Conservation (phyloP, 2,888 invertebrate species). For the Drosophila nr. fundita region DNA sequence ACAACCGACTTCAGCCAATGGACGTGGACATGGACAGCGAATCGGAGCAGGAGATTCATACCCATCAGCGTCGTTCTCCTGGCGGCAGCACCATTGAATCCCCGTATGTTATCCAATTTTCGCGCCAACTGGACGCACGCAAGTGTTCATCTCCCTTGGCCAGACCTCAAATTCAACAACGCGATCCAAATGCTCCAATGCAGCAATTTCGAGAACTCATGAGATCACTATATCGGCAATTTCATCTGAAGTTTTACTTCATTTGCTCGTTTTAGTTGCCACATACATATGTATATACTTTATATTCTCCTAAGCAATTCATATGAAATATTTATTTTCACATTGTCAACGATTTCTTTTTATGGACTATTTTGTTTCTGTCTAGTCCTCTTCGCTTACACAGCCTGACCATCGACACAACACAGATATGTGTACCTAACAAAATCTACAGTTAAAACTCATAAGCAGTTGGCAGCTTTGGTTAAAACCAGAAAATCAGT, state of each 20-base stretch:
- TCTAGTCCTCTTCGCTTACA: not conserved
- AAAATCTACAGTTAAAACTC: conserved; percentile 2
- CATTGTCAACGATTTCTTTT: not conserved
- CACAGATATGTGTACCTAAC: not conserved
- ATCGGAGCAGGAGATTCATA: conserved; percentile 33
- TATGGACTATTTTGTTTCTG: not conserved
- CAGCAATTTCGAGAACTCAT: conserved; percentile 70
- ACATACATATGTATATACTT: conserved; percentile 30
- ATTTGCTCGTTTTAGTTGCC: conserved; percentile 62
- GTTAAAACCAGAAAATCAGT: conserved; percentile 27
- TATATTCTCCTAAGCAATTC: not conserved
- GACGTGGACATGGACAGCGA: conserved; percentile 61
- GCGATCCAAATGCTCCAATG: conserved; percentile 18
- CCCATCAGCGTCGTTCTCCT: conserved; percentile 21
- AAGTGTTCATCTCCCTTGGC: conserved; percentile 49
- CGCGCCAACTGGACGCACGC: conserved; percentile 33
- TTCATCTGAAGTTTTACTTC: conserved; percentile 79
- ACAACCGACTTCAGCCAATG: conserved; percentile 26
- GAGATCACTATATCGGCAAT: conserved; percentile 74
- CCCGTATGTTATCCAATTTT: conserved; percentile 46
- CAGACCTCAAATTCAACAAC: conserved; percentile 32
- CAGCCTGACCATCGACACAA: not conserved
- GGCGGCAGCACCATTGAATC: conserved; percentile 20
- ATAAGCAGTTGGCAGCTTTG: conserved; percentile 26
- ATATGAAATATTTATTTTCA: not conserved